These are phyloP conservation scores for Muschampia plurimacula DNA, from an alignment of 2,888 invertebrate species.

Conservation along the genomic window DNA sequence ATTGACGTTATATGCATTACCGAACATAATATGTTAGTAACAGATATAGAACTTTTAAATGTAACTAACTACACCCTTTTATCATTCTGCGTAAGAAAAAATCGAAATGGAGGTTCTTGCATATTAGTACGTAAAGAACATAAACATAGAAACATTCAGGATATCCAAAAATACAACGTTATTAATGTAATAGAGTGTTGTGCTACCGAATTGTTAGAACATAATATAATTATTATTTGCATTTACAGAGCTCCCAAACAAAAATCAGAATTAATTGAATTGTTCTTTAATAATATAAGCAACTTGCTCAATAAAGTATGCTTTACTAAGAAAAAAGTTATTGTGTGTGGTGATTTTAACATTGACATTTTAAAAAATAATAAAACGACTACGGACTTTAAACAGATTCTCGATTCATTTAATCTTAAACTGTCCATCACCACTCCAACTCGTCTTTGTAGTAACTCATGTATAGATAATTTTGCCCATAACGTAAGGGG, in stretches of 20 bases:
- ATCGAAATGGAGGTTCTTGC: conserved; percentile 5
- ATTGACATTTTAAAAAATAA: no score
- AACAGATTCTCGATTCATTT: no score
- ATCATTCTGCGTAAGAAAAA: conserved; percentile 1
- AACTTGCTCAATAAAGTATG: background rate
- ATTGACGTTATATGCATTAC: no score
- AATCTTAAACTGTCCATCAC: no score
- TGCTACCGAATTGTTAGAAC: background rate
- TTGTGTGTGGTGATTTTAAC: no score
- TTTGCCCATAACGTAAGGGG: no score
- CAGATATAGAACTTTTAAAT: background rate
- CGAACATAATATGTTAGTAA: background rate
- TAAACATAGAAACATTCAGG: background rate
- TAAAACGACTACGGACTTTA: no score
- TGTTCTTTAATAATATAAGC: background rate
- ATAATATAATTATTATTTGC: conserved; percentile 6
- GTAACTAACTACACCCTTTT: background rate
- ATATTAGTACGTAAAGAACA: background rate
- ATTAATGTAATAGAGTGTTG: background rate
- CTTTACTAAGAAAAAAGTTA: background rate
- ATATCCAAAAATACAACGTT: background rate
- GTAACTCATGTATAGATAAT: no score
- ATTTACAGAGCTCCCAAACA: background rate
- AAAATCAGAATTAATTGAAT: background rate
- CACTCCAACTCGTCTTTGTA: no score